Conservation (phyloP, 2,888 invertebrate genomes). For the Zaprionus obscuricornis region DNA sequence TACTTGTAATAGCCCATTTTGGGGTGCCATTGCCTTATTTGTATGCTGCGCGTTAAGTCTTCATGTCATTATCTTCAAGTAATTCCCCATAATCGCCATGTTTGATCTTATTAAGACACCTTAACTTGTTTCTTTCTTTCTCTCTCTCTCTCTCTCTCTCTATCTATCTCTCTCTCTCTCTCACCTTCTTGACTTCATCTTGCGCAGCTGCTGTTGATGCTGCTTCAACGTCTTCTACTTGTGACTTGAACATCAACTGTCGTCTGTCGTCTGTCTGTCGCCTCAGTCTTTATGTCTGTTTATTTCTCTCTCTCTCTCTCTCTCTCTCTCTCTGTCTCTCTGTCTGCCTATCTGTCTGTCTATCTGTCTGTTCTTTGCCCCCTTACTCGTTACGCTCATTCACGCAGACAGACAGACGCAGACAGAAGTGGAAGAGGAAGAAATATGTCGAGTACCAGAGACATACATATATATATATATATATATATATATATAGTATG, state of each 20-base stretch:
- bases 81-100: constrained; percentile 74
- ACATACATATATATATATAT: no score
- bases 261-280: no score
- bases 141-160: constrained; percentile 17
- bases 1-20: no score
- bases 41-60: no score
- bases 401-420: no score
- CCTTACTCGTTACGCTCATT: constrained; percentile 31
- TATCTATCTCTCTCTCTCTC: constrained; percentile 1
- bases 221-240: constrained; percentile 16
- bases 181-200: constrained; percentile 32
- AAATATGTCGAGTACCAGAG: no score
- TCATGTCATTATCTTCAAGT: constrained; percentile 67
- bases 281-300: not conserved
- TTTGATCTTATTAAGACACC: constrained; percentile 78
- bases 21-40: no score
- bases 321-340: not conserved
- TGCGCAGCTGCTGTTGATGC: no score
- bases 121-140: constrained; percentile 60
- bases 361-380: not conserved
- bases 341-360: no score
- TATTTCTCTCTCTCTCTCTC: not conserved
- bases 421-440: no score
- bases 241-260: constrained; percentile 22
- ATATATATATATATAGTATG: no score